Conservation (phyloP, 2,888 invertebrate genomes). For the Erpobdella octoculata region DNA sequence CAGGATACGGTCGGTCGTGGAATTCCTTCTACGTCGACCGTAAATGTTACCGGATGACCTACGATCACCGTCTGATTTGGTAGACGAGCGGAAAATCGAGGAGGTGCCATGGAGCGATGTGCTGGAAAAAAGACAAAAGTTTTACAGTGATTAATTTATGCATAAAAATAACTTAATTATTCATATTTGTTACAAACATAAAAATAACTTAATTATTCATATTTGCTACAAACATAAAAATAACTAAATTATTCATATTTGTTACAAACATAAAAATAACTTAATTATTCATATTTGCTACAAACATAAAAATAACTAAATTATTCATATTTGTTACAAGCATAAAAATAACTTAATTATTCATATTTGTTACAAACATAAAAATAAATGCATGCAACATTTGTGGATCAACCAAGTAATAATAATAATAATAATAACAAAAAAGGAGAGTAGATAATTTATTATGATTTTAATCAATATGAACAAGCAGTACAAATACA, state of each 20-base stretch:
- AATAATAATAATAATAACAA: not conserved
- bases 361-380: too few relatives aligned
- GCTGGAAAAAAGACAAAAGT: conserved; percentile 37
- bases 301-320: too few relatives aligned
- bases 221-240: not conserved
- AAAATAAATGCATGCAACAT: too few relatives aligned
- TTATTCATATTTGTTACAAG: too few relatives aligned
- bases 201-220: not conserved
- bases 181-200: not conserved
- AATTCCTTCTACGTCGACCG: conserved; percentile 83
- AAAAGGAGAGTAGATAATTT: too few relatives aligned
- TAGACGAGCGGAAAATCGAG: conserved; percentile 91
- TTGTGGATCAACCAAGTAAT: not conserved
- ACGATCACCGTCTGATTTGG: conserved; percentile 82
- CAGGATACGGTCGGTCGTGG: conserved; percentile 88
- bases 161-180: not conserved
- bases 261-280: not conserved
- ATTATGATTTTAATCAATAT: too few relatives aligned
- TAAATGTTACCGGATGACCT: conserved; percentile 82
- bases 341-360: too few relatives aligned
- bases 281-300: too few relatives aligned
- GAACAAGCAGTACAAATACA: too few relatives aligned
- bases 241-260: not conserved
- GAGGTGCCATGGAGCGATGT: conserved; percentile 79
- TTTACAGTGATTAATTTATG: not conserved